Evolutionary conservation across 2,888 invertebrate species (phyloP), one percentile per base, ranked within the genome.

Genomic region (Fabriciana adippe): DNA sequence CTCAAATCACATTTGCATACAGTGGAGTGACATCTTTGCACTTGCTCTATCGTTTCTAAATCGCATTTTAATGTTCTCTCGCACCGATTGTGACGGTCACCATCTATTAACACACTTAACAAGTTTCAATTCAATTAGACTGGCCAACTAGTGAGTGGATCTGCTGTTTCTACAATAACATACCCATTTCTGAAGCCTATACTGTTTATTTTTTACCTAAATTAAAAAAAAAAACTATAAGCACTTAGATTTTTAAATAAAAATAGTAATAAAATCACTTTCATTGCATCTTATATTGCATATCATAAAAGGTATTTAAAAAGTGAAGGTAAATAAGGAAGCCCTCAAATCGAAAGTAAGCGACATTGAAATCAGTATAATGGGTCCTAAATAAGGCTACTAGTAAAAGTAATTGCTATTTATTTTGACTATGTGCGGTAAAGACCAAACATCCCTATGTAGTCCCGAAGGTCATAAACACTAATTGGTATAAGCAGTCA

Each of bases 1-100:
- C 81, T 81, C 74, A 81, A 76, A 80, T 79, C 79, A 72, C 74
- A 78, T 76, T 76, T 75, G 75, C 78, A 77, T 78, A 79, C 81
- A 81, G 78, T 76, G 76, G 78, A 64, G 79, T 84, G 82, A 80
- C 85, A 85, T 85, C 81, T 80, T 82, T 85, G 80, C 75, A 79
- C 80, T 80, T 77, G 74, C 73, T 80, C 80, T 85, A 86, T 86
- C 75, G 82, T 81, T 84, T 80, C 86, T 86, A 87, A 88, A 89
- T 89, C 71, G 81, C 76, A 79, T 87, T 89, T 90, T 89, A 89
- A 91, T 88, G 84, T 76, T 77, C 79, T 80, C 78, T 75, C 70
- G 74, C 68, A 75, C 76, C 74, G 74, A 81, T 81, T 81, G 75
- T 80, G 81, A 81, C 75, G 77, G 79, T 73, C 79, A 75, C 75